Conservation (phyloP, 1,140 invertebrate species). For the Hyphantria cunea region DNA sequence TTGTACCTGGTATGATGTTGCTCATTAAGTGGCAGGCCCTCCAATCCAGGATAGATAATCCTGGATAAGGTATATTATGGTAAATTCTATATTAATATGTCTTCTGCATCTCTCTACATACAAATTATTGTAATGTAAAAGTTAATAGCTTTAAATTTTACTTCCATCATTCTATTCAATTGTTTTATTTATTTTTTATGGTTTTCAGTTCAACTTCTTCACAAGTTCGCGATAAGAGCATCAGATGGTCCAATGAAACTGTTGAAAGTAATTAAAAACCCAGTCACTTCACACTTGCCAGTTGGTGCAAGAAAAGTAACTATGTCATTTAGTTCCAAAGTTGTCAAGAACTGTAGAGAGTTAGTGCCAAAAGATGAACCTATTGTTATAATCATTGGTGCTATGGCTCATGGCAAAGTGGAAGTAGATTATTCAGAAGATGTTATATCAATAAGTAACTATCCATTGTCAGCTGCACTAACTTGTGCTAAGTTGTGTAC, state of each 20-base stretch:
- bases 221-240: constrained; percentile 96
- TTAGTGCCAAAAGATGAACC: constrained; percentile 93
- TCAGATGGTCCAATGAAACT: constrained; percentile 94
- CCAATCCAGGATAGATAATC: no score
- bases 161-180: no score
- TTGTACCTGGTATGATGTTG: no score
- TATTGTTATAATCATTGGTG: constrained; percentile 95
- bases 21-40: no score
- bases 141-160: no score
- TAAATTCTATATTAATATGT: no score
- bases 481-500: constrained; percentile 98
- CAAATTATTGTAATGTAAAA: no score
- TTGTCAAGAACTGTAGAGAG: constrained; percentile 89
- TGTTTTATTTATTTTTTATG: no score
- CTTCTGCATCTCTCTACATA: no score
- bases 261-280: constrained; percentile 99
- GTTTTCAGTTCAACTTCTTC: constrained; percentile 95
- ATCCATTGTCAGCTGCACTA: constrained; percentile 97
- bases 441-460: constrained; percentile 95
- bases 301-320: constrained; percentile 95
- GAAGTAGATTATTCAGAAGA: constrained; percentile 96
- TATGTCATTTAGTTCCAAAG: constrained; percentile 94
- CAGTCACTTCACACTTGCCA: constrained; percentile 96
- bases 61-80: no score
- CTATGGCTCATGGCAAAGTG: constrained; percentile 98